Evolutionary conservation across 2,888 invertebrate species (phyloP).

Genomic region (Dyspetes luteomarginatus): DNA sequence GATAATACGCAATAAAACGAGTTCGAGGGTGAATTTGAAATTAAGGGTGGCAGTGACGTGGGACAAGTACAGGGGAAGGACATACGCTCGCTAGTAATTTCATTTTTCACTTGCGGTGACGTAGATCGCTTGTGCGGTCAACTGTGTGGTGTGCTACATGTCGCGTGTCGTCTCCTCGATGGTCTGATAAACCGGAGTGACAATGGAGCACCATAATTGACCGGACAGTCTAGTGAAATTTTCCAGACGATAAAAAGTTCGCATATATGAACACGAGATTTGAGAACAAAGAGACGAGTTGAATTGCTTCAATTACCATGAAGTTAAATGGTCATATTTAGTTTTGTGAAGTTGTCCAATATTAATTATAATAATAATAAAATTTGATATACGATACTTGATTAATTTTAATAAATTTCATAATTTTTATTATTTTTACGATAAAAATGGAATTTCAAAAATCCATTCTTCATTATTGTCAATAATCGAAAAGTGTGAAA

Average conservation of each 20-base stretch:
- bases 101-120: constrained; percentile 76
- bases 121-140: constrained; percentile 52
- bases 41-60: constrained; percentile 68
- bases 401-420: too few species aligned
- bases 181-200: constrained; percentile 56
- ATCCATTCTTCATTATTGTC: too few species aligned
- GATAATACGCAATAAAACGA: constrained; percentile 79
- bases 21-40: constrained; percentile 82
- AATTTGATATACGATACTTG: too few species aligned
- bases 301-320: too few species aligned
- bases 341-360: too few species aligned
- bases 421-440: too few species aligned
- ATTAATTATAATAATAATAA: too few species aligned
- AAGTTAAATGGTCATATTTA: too few species aligned
- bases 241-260: neutral
- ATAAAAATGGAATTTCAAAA: too few species aligned
- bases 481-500: neutral
- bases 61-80: neutral
- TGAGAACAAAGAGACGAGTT: too few species aligned
- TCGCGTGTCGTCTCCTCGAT: constrained; percentile 24
- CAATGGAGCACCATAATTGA: constrained; percentile 26
- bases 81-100: constrained; percentile 73
- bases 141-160: constrained; percentile 7
- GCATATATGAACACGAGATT: neutral
- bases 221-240: constrained; percentile 1